Evolutionary conservation across 2,113 vertebrate genomes (phyloP).

Genomic region (Paramisgurnus dabryanus): DNA sequence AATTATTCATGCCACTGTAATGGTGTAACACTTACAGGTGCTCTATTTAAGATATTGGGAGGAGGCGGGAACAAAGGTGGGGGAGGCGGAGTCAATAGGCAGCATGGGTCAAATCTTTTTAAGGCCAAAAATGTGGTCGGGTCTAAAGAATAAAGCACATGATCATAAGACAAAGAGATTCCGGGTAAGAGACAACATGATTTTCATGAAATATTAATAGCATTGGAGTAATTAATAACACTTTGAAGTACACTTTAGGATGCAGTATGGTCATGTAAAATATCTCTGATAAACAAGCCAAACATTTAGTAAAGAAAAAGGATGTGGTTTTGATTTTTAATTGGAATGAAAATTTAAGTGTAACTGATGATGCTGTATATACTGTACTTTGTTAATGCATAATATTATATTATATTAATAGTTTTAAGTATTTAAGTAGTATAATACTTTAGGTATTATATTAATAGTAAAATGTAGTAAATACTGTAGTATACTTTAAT

Average conservation of each 20-base stretch:
- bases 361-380: no score
- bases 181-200: background rate
- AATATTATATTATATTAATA: no score
- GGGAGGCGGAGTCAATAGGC: constrained; percentile 81
- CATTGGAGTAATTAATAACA: background rate
- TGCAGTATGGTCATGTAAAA: background rate
- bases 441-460: no score
- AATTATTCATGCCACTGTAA: background rate
- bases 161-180: background rate
- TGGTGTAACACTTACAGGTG: constrained; percentile 39
- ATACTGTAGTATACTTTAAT: no score
- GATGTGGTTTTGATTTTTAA: no score
- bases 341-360: no score
- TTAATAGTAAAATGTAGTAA: no score
- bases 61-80: constrained; percentile 88
- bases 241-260: background rate
- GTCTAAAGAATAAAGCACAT: background rate
- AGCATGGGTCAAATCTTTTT: constrained; percentile 70
- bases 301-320: no score
- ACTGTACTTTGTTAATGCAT: no score
- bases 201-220: background rate
- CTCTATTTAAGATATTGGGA: constrained; percentile 72
- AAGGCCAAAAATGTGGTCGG: constrained; percentile 70
- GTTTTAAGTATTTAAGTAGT: no score
- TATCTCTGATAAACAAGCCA: no score